Evolutionary conservation across 2,888 invertebrate species (phyloP).

Genomic region (Craniophora ligustri): DNA sequence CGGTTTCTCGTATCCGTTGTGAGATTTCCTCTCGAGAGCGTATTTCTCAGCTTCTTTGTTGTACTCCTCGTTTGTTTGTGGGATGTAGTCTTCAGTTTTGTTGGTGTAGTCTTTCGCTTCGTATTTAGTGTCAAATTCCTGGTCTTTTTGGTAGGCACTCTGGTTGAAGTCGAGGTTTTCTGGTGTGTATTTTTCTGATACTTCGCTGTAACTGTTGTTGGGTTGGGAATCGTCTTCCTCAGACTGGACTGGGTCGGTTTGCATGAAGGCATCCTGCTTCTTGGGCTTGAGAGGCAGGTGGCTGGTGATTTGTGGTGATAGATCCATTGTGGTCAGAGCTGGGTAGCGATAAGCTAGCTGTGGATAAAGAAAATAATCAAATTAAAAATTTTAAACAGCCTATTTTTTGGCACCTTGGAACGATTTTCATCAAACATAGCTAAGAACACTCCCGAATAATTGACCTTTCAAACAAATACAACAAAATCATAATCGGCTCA

Average conservation of each 20-base stretch:
- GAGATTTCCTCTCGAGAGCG: slow-evolving; percentile 75
- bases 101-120: slow-evolving; percentile 79
- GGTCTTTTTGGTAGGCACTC: slow-evolving; percentile 19
- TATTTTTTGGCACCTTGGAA: too few species aligned
- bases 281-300: slow-evolving; percentile 64
- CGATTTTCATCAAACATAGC: too few species aligned
- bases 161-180: slow-evolving; percentile 19
- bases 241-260: slow-evolving; percentile 78
- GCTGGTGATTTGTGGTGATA: slow-evolving; percentile 56
- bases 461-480: not conserved
- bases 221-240: slow-evolving; percentile 76
- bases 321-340: slow-evolving; percentile 61
- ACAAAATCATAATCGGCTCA: too few species aligned
- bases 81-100: slow-evolving; percentile 73
- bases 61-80: slow-evolving; percentile 81
- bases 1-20: slow-evolving; percentile 72
- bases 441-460: too few species aligned
- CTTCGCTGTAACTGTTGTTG: slow-evolving; percentile 72
- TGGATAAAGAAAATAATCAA: slow-evolving; percentile 22
- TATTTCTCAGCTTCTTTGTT: slow-evolving; percentile 83
- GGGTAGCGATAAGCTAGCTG: slow-evolving; percentile 79
- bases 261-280: slow-evolving; percentile 85
- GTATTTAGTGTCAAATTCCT: slow-evolving; percentile 61
- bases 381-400: too few species aligned
- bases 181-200: slow-evolving; percentile 52